phyloP scores from a whole-genome alignment of 64 coral and sea anemone species.

The Astreopora myriophthalma region DNA sequence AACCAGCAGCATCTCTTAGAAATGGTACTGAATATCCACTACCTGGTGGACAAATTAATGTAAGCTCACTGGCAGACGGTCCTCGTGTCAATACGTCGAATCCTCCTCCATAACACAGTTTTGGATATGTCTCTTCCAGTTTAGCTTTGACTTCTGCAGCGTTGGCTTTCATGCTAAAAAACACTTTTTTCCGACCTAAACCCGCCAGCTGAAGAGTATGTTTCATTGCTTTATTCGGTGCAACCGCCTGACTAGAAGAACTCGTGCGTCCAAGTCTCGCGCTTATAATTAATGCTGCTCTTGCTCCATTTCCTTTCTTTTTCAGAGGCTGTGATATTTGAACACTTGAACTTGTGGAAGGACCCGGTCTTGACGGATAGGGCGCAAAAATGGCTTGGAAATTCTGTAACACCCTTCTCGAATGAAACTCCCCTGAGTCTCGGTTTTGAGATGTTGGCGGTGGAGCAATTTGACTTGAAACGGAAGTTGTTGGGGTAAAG shows the following conservation, averaged over 20 bases:
- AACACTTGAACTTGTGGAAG: not conserved
- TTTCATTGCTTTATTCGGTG: not conserved
- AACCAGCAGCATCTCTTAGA: not conserved
- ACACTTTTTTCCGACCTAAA: not conserved
- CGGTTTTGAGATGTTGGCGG: too few relatives aligned
- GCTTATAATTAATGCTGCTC: not conserved
- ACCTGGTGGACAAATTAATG: not conserved
- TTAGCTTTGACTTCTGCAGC: not conserved
- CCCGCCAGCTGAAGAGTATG: not conserved
- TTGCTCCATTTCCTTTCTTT: not conserved
- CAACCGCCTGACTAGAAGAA: not conserved
- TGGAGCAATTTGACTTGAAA: too few relatives aligned
- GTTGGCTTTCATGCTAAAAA: not conserved
- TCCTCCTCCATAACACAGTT: not conserved
- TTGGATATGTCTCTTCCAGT: not conserved
- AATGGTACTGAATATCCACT: conserved; percentile 15
- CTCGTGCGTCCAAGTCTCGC: not conserved
- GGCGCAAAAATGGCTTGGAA: not conserved
- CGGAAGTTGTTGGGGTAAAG: too few relatives aligned
- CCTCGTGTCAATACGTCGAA: not conserved
- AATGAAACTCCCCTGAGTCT: too few relatives aligned
- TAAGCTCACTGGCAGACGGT: not conserved
- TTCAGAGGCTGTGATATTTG: not conserved
- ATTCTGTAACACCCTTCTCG: not conserved
- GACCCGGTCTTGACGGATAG: not conserved